Evolutionary conservation across 2,888 invertebrate species (phyloP), one percentile per base, ranked within the genome.

Genomic region (Liopterus haemorrhoidalis): DNA sequence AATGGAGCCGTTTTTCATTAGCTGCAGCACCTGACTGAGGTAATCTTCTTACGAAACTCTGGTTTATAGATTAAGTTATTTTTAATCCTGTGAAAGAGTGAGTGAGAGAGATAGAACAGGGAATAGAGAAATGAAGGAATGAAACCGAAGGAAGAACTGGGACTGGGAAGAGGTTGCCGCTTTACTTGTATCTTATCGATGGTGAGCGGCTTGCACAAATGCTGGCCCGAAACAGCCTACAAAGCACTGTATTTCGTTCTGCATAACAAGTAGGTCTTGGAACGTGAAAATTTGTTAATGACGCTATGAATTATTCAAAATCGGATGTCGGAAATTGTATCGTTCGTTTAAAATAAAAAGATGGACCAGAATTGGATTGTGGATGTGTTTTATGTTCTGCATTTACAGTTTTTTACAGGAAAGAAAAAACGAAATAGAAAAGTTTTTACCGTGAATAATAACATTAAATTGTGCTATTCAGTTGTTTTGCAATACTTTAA

Each of bases 301-400:
- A 55, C 55, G 54, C 53, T 55, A 58, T 58, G 57, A 58, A 57
- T 58, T 56, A 58, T 57, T 56, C 56, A 58, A 52, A 46, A 25
- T 46, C 48, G 50, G 51, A 49, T 54, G 50, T 49, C 50, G 45
- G 48, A 54, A 57, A 32, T 45, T 45, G 37, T 44, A 43, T 43
- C 36, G 32, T 25, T 32, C 39, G 38, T 31, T 41, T 41, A 24
- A 45, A 39, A 30, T 43, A 43, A 36, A 30, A 22, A 25, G 14
- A 32, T 16, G 32, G n/a, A 24, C 12, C 41, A 41, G 22, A 14
- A 24, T 41, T 25, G 22, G 25, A 24, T 41, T 41, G 18, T 25
- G 16, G 33, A 38, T 38, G 33, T 33, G 28, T 41, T 41, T 33
- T 33, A 33, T 18, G 20, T n/a, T n/a, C n/a, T n/a, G n/a, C n/a